phyloP scores from a whole-genome alignment of 2,113 vertebrate species.

The Hyaena hyaena region DNA sequence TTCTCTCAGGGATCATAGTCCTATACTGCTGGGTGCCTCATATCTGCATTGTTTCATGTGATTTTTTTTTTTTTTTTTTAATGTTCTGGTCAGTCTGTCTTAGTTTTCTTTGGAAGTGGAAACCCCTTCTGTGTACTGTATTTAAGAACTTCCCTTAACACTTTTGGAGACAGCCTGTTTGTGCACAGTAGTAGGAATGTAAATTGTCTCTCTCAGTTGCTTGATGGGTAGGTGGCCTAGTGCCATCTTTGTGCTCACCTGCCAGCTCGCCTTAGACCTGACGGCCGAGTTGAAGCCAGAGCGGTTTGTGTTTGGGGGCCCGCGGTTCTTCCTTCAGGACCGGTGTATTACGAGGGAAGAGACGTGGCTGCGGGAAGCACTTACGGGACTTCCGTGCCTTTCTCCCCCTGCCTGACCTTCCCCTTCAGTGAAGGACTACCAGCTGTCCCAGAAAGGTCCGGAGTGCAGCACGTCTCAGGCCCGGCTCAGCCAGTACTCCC shows the following conservation, averaged over 20 bases:
- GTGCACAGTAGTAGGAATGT: not conserved
- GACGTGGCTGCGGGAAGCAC: not conserved
- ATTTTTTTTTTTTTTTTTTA: not conserved
- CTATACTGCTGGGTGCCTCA: not conserved
- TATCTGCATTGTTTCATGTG: not conserved
- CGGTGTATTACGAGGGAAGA: not conserved
- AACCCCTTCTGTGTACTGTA: not conserved
- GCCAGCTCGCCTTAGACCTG: not conserved
- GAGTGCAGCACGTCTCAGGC: slow-evolving; percentile 74
- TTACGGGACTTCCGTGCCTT: slow-evolving; percentile 20
- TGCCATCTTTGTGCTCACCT: not conserved
- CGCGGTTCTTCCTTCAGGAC: not conserved
- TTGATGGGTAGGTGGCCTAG: not conserved
- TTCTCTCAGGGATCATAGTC: not conserved
- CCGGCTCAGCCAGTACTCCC: slow-evolving; percentile 91
- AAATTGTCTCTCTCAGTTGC: not conserved
- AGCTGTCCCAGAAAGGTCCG: slow-evolving; percentile 91
- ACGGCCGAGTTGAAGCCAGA: not conserved
- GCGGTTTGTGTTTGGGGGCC: not conserved
- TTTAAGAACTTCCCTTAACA: not conserved
- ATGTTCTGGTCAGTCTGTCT: not conserved
- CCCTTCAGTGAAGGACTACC: slow-evolving; percentile 95
- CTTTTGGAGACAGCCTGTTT: not conserved
- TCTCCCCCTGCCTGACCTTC: not conserved
- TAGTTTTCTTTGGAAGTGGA: not conserved